Evolutionary conservation across 2,797 vertebrate genomes (phyloP), one percentile per base, ranked within the genome.

Genomic region (Gymnocypris eckloni): DNA sequence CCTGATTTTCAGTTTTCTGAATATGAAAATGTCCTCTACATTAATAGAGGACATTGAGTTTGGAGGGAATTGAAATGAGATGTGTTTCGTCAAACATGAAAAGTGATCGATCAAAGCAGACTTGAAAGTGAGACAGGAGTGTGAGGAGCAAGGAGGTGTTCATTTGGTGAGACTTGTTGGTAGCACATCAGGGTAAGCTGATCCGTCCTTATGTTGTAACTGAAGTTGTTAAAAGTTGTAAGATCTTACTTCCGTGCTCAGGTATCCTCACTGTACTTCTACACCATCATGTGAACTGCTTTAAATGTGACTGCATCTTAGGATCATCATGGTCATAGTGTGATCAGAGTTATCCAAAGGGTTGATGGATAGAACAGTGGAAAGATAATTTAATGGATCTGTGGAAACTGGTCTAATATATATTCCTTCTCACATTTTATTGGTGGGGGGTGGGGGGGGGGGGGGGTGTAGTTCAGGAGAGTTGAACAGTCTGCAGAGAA

Each of bases 401-500:
- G 22, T 71, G 22, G n/a, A 78, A 39, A 59, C 20, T n/a, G 18
- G 11, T 56, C 33, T 33, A 33, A 33, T 33, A 33, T 33, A 33
- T 33, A 33, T 33, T 33, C 33, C 33, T 33, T 33, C 33, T 0
- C 33, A 33, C 33, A 33, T 33, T 33, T 33, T 33, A 33, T 33
- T 67, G 22, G 37, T 37, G 54, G 37, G 10, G 33, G n/a, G n/a
- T n/a, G n/a, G n/a, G n/a, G 33, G 33, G 33, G 33, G 28, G 28
- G 28, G 28, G 28, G 0, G 28, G 2, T 33, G 28, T 33, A 33
- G 37, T 79, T 39, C 8, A 39, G 12, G 37, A 59, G 20, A 78
- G 76, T 78, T 78, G 37, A 41, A 78, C 54, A 59, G 54, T 78
- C 37, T 78, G 76, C 22, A 59, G 37, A 43, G 37, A 79, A 61